Base-by-base conservation (phyloP, 1,140 invertebrate species). In the Berghia stephanieae region DNA sequence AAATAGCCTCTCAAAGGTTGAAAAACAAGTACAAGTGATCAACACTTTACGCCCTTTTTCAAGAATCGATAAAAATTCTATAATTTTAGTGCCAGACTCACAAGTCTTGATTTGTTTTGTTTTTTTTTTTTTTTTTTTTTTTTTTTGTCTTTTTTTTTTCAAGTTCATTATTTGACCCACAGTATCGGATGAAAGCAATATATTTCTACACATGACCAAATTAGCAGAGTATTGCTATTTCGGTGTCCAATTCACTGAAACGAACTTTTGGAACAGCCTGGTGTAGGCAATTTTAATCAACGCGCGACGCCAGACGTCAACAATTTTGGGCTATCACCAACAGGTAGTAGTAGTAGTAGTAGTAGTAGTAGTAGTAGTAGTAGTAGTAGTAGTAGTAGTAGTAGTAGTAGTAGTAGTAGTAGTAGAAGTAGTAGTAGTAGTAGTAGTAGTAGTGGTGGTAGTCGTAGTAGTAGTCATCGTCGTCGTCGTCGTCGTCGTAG, bases 381-480 rank as follows among this genome's bases (percentile, higher is more conserved):
- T 52, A 52, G 46, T 52, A 52, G 46, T 52, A 52, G 46, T 52
- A 52, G 46, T 52, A 52, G 46, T 52, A 52, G 46, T 52, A 52
- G 46, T 52, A 52, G 46, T 52, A 52, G 46, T 52, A 52, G 46
- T 52, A 52, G 46, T 52, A 52, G 46, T 52, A 52, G 46, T 52
- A 52, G 46, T 52, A 52, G 46, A 16, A 52, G 46, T 52, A 52
- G 46, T 52, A 52, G 46, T 52, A 52, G 46, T 52, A 52, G 46
- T 52, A 52, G 46, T 52, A 52, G 46, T 52, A 52, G 46, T 52
- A 52, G 46, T 52, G n/a, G 46, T 52, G n/a, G n/a, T n/a, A n/a
- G n/a, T n/a, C n/a, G n/a, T n/a, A n/a, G n/a, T n/a, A n/a, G n/a
- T n/a, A n/a, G n/a, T n/a, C n/a, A n/a, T n/a, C n/a, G n/a, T n/a